Base-by-base conservation (phyloP, 2,797 vertebrate genomes). In the Enteromius afrohamiltoni region DNA sequence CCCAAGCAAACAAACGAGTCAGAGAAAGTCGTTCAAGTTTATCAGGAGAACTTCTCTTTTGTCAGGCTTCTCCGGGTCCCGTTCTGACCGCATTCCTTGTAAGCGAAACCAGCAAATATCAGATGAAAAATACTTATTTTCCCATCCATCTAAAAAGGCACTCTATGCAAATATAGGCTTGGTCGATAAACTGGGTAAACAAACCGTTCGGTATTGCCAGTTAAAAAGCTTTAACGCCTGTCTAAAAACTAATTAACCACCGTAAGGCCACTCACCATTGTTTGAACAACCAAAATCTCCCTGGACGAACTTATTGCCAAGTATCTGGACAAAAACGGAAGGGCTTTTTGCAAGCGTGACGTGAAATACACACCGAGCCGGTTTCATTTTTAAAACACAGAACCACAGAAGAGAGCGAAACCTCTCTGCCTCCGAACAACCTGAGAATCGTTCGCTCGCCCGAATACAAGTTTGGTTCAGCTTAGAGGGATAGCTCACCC, bases 281-380 rank as follows among this genome's bases (percentile, higher is more conserved):
- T 94, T 94, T 95, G 95, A 96, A 96, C 95, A 91, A 91, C 92
- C 91, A 40, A 90, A 71, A 91, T 91, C 92, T 91, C 79, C 89
- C 84, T 49, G 89, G 85, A 82, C 90, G 79, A 89, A 90, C 85
- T 92, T 94, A 93, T 90, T 95, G 95, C 95, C 95, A 92, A 91
- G 90, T 91, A 93, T 94, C 92, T 89, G 92, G 88, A 90, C 90
- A 96, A 96, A 96, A 96, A 96, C 94, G 88, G 80, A 93, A 91
- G 90, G 91, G 85, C 47, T 90, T 92, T 58, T 91, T 91, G 92
- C 93, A 94, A 62, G 58, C 13, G 17, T 3, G 29, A 19, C 1
- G 31, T 29, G 37, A 83, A 69, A n/a, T 47, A 77, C 68, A 34
- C 67, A n/a, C 19, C 2, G 51, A n/a, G 51, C 19, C 51, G 7